phyloP scores from a whole-genome alignment of 2,888 invertebrate species.

The Deladenus siricidicola region DNA sequence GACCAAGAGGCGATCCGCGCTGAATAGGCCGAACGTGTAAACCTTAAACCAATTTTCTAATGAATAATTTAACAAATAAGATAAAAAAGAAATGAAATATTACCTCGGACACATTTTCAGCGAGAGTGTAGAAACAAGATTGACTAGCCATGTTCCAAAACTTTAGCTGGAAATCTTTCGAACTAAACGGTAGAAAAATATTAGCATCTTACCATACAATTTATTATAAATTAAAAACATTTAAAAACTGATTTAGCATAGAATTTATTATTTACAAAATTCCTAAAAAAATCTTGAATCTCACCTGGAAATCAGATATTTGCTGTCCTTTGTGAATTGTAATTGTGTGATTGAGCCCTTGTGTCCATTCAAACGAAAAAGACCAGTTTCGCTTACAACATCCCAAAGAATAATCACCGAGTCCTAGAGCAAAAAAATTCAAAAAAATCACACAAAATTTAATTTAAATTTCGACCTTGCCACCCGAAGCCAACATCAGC shows the following conservation, averaged over 20 bases:
- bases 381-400: constrained; percentile 79
- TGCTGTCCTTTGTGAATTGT: constrained; percentile 54
- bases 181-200: constrained; percentile 54
- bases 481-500: constrained; percentile 77
- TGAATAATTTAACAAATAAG: neutral
- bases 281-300: neutral
- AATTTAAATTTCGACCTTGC: constrained; percentile 62
- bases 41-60: constrained; percentile 54
- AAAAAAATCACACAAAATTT: neutral
- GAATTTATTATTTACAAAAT: neutral
- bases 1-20: constrained; percentile 73
- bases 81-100: neutral
- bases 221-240: constrained; percentile 7
- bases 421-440: constrained; percentile 15
- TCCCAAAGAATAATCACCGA: constrained; percentile 72
- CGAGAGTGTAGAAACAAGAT: constrained; percentile 87
- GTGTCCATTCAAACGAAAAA: constrained; percentile 81
- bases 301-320: constrained; percentile 56
- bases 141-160: constrained; percentile 94
- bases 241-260: neutral
- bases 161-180: constrained; percentile 87
- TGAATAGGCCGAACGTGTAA: constrained; percentile 73
- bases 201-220: too few relatives aligned
- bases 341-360: constrained; percentile 76
- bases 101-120: constrained; percentile 66